phyloP scores from a whole-genome alignment of 2,113 vertebrate species.

The Pan paniscus region DNA sequence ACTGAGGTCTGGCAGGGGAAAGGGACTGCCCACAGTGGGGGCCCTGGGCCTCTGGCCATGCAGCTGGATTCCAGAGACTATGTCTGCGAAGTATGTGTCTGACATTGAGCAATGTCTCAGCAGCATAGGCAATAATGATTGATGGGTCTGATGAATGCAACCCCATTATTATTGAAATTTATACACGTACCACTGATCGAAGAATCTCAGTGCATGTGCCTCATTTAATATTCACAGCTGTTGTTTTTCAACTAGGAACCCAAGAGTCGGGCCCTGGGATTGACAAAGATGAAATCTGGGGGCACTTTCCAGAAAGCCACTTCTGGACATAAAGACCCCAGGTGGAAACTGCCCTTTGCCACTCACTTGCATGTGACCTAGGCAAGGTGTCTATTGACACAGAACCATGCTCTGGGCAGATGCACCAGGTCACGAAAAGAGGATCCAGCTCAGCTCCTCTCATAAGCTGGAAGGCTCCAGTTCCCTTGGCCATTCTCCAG shows the following conservation, averaged over 20 bases:
- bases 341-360: background rate
- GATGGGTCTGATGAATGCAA: conserved; percentile 58
- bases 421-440: rapidly evolving
- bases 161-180: conserved; percentile 73
- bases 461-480: background rate
- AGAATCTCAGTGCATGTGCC: background rate
- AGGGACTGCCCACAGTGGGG: rapidly evolving
- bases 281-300: background rate
- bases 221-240: conserved; percentile 58
- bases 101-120: conserved; percentile 39
- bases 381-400: background rate
- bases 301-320: background rate
- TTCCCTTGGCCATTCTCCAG: background rate
- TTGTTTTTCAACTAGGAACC: conserved; percentile 47
- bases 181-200: background rate
- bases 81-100: background rate
- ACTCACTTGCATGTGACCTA: background rate
- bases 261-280: background rate
- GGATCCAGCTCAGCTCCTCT: background rate
- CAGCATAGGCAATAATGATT: background rate
- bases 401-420: background rate
- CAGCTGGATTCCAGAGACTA: background rate
- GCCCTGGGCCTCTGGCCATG: background rate
- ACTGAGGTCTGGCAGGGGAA: background rate
- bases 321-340: background rate